Percentiles rank a stretch among this genome's conserved stretches.
phyloP scores from a whole-genome alignment of 2,888 invertebrate species.

The Melipona beecheii region DNA sequence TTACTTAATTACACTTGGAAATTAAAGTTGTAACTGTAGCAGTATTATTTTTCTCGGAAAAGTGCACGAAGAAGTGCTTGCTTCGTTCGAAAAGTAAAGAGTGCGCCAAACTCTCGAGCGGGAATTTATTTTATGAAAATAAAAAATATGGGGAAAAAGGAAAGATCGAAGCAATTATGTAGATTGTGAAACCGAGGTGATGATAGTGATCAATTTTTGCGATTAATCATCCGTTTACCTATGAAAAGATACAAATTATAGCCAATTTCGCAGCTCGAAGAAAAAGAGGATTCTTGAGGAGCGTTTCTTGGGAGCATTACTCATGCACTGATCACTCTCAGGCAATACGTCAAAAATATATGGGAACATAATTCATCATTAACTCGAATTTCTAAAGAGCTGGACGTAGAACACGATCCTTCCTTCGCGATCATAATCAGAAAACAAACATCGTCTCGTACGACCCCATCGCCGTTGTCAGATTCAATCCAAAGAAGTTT shows the following conservation, averaged over 20 bases:
- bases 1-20: too few relatives aligned
- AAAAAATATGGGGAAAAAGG: too few relatives aligned
- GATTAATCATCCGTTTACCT: constrained; percentile 21
- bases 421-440: neutral
- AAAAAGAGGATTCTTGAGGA: constrained; percentile 18
- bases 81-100: too few relatives aligned
- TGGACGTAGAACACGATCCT: neutral
- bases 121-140: too few relatives aligned
- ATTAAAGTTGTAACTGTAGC: too few relatives aligned
- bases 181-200: neutral
- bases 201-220: neutral
- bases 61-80: too few relatives aligned
- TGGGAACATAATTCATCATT: constrained; percentile 19
- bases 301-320: constrained; percentile 16
- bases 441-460: neutral
- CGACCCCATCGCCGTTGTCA: neutral
- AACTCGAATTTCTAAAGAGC: neutral
- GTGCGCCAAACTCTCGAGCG: too few relatives aligned
- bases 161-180: neutral
- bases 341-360: constrained; percentile 10
- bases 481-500: neutral
- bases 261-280: constrained; percentile 14
- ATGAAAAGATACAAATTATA: neutral
- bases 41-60: too few relatives aligned
- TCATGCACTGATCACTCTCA: constrained; percentile 9